A percentile compares a stretch with the other conserved stretches of the same genome.
Evolutionary conservation across 2,888 invertebrate genomes (phyloP).

Genomic region (Palloptera scutellata): DNA sequence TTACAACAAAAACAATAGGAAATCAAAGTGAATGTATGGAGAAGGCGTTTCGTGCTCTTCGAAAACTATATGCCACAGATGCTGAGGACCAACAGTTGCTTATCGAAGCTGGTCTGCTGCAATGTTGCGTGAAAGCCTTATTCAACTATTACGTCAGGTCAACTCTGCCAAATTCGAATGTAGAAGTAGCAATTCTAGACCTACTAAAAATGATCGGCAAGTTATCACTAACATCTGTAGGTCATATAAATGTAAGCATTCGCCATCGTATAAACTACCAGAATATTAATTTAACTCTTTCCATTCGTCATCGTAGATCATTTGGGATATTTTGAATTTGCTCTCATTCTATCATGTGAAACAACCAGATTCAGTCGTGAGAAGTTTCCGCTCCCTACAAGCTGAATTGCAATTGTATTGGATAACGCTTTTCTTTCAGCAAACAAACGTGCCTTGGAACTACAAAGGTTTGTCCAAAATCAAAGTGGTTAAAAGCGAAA

Average conservation of each 20-base stretch:
- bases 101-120: conserved; percentile 59
- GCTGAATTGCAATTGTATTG: conserved; percentile 57
- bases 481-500: not conserved
- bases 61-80: conserved; percentile 52
- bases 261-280: not conserved
- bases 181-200: conserved; percentile 54
- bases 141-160: conserved; percentile 52
- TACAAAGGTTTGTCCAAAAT: conserved; percentile 45
- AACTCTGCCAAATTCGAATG: conserved; percentile 43
- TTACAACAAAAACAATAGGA: conserved; percentile 50
- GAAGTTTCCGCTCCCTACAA: conserved; percentile 57
- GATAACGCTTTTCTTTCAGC: conserved; percentile 53
- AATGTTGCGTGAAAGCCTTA: conserved; percentile 58
- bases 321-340: conserved; percentile 63
- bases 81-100: conserved; percentile 51
- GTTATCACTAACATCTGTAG: conserved; percentile 57
- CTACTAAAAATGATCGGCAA: conserved; percentile 55
- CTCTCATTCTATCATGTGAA: conserved; percentile 58
- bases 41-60: conserved; percentile 52
- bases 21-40: conserved; percentile 43
- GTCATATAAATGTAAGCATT: conserved; percentile 59
- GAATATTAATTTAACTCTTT: no score
- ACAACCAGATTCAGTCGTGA: conserved; percentile 51
- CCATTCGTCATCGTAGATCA: conserved; percentile 44
- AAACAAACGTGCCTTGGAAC: conserved; percentile 42